A percentile compares a stretch with the other conserved stretches of the same genome.
These are phyloP conservation scores for Ptychobarbus kaznakovi DNA, from an alignment of 2,797 vertebrate genomes.

Conservation along the genomic window DNA sequence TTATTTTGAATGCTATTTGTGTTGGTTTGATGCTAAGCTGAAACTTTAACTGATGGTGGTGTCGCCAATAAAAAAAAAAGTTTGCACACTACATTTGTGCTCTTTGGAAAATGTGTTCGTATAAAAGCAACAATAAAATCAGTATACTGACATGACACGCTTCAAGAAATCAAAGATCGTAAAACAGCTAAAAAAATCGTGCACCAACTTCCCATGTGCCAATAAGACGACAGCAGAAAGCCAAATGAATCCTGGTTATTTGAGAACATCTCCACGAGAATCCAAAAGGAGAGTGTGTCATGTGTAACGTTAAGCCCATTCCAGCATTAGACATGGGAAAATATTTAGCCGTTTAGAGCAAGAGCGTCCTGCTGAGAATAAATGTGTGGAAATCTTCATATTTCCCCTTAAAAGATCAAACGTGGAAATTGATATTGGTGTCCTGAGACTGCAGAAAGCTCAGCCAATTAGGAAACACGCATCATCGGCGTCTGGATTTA, in stretches of 20 bases:
- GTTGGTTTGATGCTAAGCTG: conserved; percentile 5
- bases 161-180: neutral
- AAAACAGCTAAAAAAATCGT: too few relatives aligned
- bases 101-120: neutral
- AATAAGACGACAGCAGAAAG: neutral
- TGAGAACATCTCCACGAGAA: conserved; percentile 4
- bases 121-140: neutral
- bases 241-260: neutral
- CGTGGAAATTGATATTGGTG: conserved; percentile 12
- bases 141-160: neutral
- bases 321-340: conserved; percentile 26
- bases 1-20: neutral
- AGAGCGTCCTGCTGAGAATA: neutral
- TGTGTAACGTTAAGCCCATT: conserved; percentile 5
- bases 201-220: neutral
- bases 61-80: neutral
- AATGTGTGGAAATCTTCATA: conserved; percentile 25
- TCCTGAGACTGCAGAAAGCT: conserved; percentile 22
- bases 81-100: neutral
- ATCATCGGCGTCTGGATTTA: conserved; percentile 23
- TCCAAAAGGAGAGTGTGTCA: neutral
- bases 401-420: conserved; percentile 29
- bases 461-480: conserved; percentile 16
- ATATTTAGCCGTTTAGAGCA: conserved; percentile 21
- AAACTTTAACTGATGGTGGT: neutral